These are phyloP conservation scores for Choreutis nemorana DNA, from an alignment of 2,888 invertebrate genomes.

Conservation along the genomic window DNA sequence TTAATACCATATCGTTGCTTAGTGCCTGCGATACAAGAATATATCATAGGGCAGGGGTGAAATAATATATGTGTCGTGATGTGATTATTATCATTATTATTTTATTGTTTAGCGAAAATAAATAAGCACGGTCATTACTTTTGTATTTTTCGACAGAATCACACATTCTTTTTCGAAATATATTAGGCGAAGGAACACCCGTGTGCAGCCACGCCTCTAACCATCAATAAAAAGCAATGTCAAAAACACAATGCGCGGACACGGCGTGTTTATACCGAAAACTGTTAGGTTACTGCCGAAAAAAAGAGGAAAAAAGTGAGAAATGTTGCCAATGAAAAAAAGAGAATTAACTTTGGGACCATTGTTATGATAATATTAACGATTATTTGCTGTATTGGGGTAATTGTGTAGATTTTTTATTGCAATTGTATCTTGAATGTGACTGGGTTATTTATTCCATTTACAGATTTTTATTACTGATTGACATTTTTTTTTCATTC, in stretches of 20 bases:
- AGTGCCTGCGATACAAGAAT: too few species aligned
- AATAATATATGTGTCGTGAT: too few species aligned
- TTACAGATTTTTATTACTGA: slow-evolving; percentile 5
- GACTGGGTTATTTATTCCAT: slow-evolving; percentile 1
- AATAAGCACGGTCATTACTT: too few species aligned
- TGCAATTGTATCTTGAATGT: too few species aligned
- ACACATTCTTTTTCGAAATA: slow-evolving; percentile 9
- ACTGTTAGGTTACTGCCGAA: slow-evolving; percentile 16
- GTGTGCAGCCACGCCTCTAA: slow-evolving; percentile 29
- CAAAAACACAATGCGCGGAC: slow-evolving; percentile 25
- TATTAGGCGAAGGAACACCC: slow-evolving; percentile 15
- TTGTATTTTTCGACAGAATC: slow-evolving; percentile 3
- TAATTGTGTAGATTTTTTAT: too few species aligned
- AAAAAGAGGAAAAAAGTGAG: slow-evolving; percentile 18
- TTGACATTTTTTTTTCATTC: slow-evolving; percentile 9
- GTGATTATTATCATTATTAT: too few species aligned
- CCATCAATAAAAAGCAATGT: slow-evolving; percentile 35
- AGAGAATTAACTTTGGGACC: slow-evolving; percentile 14
- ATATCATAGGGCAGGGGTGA: too few species aligned
- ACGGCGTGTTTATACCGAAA: slow-evolving; percentile 21
- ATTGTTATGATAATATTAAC: slow-evolving; percentile 10
- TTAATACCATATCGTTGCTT: too few species aligned
- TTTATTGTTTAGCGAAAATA: too few species aligned
- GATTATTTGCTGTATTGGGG: slow-evolving; percentile 5
- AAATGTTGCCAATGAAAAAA: slow-evolving; percentile 15